These are phyloP conservation scores for Australoheros facetus DNA, from an alignment of 2,797 vertebrate species.

Conservation along the genomic window DNA sequence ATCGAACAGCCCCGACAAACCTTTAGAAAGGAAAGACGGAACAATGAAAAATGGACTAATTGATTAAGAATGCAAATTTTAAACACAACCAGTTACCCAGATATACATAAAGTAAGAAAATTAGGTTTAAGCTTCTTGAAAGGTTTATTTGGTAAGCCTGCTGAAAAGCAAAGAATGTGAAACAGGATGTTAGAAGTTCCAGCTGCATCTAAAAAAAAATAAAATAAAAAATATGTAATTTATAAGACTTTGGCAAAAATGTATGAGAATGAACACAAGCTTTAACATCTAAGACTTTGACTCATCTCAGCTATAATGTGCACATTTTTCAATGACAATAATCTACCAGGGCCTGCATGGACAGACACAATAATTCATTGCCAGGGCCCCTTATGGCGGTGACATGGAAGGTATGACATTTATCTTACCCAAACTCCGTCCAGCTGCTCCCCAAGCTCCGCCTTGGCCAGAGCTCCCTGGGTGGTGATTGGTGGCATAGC, in stretches of 20 bases:
- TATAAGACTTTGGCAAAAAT: not conserved
- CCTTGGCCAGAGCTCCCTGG: constrained; percentile 89
- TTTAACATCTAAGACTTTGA: constrained; percentile 17
- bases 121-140: not conserved
- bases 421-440: constrained; percentile 86
- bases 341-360: constrained; percentile 29
- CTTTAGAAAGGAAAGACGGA: constrained; percentile 63
- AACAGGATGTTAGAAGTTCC: not conserved
- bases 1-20: constrained; percentile 93
- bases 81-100: not conserved
- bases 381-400: constrained; percentile 60
- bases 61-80: constrained; percentile 8
- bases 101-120: not conserved
- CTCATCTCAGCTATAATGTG: constrained; percentile 39
- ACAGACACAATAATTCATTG: constrained; percentile 63
- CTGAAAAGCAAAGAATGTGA: not conserved
- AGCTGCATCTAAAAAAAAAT: not conserved
- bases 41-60: not conserved
- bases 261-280: not conserved
- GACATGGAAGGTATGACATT: constrained; percentile 78
- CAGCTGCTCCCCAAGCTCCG: constrained; percentile 86
- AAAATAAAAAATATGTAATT: not conserved
- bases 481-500: constrained; percentile 97
- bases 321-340: constrained; percentile 60
- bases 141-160: not conserved